Evolutionary conservation across 1,140 invertebrate species (phyloP).

Genomic region (Gonioctena quinquepunctata): DNA sequence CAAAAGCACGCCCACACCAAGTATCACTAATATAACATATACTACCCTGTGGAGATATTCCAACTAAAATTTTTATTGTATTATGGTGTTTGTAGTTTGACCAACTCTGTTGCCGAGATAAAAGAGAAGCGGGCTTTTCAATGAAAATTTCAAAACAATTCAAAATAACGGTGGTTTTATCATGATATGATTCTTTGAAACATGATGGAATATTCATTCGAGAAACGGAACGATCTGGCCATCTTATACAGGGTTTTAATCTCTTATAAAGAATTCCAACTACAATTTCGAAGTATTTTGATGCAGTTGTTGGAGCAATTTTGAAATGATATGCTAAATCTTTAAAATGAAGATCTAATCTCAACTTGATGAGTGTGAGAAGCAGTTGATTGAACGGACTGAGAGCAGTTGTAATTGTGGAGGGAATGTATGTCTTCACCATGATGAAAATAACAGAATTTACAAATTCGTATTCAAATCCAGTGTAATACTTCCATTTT

Average conservation of each 20-base stretch:
- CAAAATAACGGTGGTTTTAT: conserved; percentile 20
- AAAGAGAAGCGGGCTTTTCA: conserved; percentile 14
- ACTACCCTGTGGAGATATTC: conserved; percentile 27
- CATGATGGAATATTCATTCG: neutral
- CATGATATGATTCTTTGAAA: neutral
- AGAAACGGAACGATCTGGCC: neutral
- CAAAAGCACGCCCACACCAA: conserved; percentile 26
- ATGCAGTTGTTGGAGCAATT: too few species aligned
- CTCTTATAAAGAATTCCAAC: too few species aligned
- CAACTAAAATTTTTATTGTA: conserved; percentile 36
- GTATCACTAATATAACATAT: conserved; percentile 28
- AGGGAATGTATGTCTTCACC: neutral
- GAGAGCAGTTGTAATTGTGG: conserved; percentile 5
- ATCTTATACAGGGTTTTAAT: too few species aligned
- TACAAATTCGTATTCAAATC: conserved; percentile 16
- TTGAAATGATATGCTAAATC: too few species aligned
- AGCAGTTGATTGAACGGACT: conserved; percentile 12
- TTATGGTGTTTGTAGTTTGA: conserved; percentile 34
- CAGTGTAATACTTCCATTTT: conserved; percentile 15
- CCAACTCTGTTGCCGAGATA: conserved; percentile 23
- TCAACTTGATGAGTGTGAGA: conserved; percentile 11
- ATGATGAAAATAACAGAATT: neutral
- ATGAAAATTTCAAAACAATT: conserved; percentile 31
- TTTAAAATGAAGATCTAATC: conserved; percentile 9
- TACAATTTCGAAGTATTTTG: too few species aligned